Conservation (phyloP, 2,113 vertebrate species). For the Narcine bancroftii region DNA sequence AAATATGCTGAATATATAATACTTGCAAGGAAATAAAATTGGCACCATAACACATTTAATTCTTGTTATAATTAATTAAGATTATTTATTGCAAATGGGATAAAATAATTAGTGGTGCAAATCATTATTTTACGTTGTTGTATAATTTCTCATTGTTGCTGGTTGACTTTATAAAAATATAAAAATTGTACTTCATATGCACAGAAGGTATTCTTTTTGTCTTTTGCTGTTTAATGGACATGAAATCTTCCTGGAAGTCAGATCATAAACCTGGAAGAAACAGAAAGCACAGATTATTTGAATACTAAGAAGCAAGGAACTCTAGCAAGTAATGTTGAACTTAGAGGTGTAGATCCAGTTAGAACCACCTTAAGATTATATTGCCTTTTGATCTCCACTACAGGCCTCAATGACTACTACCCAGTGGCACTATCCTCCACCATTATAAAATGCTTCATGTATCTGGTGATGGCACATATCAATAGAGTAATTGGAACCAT, state of each 20-base stretch:
- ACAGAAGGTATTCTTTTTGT: constrained; percentile 19
- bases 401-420: no score
- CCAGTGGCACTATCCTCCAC: no score
- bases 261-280: constrained; percentile 29
- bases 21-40: background rate
- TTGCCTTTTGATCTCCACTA: no score
- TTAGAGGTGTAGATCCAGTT: background rate
- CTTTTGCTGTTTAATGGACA: background rate
- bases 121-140: background rate
- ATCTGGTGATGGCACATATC: no score
- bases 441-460: no score
- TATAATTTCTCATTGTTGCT: background rate
- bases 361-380: background rate
- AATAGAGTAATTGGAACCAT: no score
- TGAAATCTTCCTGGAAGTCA: background rate
- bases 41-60: background rate
- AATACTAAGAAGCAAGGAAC: background rate
- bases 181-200: constrained; percentile 28
- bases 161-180: constrained; percentile 15
- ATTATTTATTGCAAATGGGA: background rate
- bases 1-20: constrained; percentile 7
- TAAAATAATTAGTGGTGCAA: background rate
- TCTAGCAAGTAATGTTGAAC: background rate
- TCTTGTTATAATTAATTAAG: background rate
- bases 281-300: constrained; percentile 28